Conservation (phyloP, 2,113 vertebrate species). For the Solea senegalensis region DNA sequence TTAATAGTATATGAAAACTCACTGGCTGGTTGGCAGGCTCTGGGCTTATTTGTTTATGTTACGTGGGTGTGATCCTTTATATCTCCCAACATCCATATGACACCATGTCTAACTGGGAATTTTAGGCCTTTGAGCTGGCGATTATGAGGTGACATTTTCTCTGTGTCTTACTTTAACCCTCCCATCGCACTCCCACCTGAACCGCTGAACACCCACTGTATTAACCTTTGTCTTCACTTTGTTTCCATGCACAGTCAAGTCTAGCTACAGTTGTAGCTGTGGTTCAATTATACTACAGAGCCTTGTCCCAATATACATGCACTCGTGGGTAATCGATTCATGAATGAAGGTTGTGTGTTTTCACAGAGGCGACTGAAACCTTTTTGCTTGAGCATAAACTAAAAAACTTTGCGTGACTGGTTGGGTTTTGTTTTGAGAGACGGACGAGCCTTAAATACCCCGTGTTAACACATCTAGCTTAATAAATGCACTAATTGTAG, state of each 20-base stretch:
- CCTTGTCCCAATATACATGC: too few species aligned
- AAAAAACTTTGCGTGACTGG: too few species aligned
- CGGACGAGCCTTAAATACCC: slow-evolving; percentile 26
- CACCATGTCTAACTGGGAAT: slow-evolving; percentile 50
- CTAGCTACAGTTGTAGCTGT: too few species aligned
- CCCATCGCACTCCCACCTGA: slow-evolving; percentile 6
- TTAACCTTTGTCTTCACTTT: slow-evolving; percentile 11
- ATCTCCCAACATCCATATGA: slow-evolving; percentile 64
- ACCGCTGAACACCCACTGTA: slow-evolving; percentile 1
- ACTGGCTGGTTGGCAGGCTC: slow-evolving; percentile 56
- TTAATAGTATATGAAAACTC: slow-evolving; percentile 63
- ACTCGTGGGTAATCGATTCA: too few species aligned
- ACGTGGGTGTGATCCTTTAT: slow-evolving; percentile 71
- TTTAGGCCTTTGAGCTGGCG: slow-evolving; percentile 33
- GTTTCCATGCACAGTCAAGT: too few species aligned
- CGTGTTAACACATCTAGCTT: slow-evolving; percentile 41
- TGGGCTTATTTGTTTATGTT: slow-evolving; percentile 68
- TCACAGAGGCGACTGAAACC: too few species aligned
- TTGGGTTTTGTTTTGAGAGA: too few species aligned
- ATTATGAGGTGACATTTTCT: slow-evolving; percentile 48
- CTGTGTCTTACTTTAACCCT: slow-evolving; percentile 5
- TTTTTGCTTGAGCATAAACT: too few species aligned
- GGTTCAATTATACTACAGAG: too few species aligned
- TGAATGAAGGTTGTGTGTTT: too few species aligned
- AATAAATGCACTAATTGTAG: slow-evolving; percentile 60